Percentiles rank a stretch among this genome's conserved stretches.
Conservation (phyloP, 2,113 vertebrate genomes). For the Apeltes quadracus region DNA sequence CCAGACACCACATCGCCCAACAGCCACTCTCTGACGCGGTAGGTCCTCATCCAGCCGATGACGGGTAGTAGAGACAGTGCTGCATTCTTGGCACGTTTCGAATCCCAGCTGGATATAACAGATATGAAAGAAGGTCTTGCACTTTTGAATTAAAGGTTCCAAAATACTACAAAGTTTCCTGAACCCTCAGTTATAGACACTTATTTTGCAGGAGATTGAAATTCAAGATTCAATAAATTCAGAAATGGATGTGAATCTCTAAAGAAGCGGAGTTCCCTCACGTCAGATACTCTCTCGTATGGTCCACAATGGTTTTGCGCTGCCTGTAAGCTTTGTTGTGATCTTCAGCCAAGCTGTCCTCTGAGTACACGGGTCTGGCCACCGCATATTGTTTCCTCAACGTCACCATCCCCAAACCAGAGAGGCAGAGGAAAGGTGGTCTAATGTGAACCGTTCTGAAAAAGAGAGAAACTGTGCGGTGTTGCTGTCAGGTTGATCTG, state of each 20-base stretch:
- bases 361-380: slow-evolving; percentile 85
- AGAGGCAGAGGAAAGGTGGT: neutral
- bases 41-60: slow-evolving; percentile 86
- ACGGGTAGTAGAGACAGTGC: slow-evolving; percentile 84
- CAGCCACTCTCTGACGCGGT: slow-evolving; percentile 88
- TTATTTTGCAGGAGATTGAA: neutral
- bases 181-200: neutral
- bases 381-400: slow-evolving; percentile 84
- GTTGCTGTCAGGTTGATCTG: neutral
- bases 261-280: slow-evolving; percentile 70
- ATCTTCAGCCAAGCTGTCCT: slow-evolving; percentile 82
- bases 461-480: slow-evolving; percentile 16
- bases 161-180: neutral
- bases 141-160: neutral
- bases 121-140: neutral
- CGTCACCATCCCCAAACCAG: slow-evolving; percentile 60
- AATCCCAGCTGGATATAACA: slow-evolving; percentile 83
- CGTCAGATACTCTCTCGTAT: slow-evolving; percentile 83
- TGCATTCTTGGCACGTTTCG: slow-evolving; percentile 81
- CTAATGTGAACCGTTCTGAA: neutral
- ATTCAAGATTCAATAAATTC: neutral
- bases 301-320: slow-evolving; percentile 83
- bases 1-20: slow-evolving; percentile 90
- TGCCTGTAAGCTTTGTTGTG: slow-evolving; percentile 81
- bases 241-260: neutral